Conservation (phyloP, 2,113 vertebrate species). For the Bettongia penicillata region DNA sequence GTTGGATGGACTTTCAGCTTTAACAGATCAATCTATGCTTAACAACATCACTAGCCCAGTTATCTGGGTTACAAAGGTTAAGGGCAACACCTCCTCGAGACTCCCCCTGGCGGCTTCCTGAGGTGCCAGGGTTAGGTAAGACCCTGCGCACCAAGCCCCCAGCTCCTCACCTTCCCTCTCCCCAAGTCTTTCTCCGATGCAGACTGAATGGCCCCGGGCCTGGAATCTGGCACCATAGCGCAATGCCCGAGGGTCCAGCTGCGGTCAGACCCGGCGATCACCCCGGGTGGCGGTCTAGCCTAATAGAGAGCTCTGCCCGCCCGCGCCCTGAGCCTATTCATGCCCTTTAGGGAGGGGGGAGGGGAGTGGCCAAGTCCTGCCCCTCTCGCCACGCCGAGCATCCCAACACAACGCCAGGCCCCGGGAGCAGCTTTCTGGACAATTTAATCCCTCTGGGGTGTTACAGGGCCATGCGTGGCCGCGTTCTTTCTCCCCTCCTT, state of each 20-base stretch:
- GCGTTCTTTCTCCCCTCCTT: conserved; percentile 68
- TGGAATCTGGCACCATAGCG: background rate
- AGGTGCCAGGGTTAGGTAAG: background rate
- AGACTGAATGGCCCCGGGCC: background rate
- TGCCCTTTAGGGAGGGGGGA: conserved; percentile 74
- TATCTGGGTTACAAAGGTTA: background rate
- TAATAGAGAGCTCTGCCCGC: conserved; percentile 78
- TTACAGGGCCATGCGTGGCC: conserved; percentile 82
- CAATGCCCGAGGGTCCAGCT: background rate
- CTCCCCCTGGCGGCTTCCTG: rapidly evolving
- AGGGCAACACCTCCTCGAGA: background rate
- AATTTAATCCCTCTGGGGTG: conserved; percentile 90
- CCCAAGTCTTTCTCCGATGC: background rate
- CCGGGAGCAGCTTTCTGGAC: conserved; percentile 88
- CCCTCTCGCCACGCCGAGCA: conserved; percentile 82
- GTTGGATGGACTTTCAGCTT: background rate
- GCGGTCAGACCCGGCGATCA: background rate
- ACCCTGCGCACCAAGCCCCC: too few relatives aligned
- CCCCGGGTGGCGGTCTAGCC: background rate
- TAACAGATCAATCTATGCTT: background rate
- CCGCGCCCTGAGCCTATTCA: conserved; percentile 68
- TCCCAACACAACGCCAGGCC: conserved; percentile 86
- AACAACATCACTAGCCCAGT: background rate
- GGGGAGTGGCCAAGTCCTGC: conserved; percentile 39
- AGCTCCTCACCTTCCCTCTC: background rate